Conservation (phyloP, 2,888 invertebrate genomes). For the Cryptocephalus primarius region DNA sequence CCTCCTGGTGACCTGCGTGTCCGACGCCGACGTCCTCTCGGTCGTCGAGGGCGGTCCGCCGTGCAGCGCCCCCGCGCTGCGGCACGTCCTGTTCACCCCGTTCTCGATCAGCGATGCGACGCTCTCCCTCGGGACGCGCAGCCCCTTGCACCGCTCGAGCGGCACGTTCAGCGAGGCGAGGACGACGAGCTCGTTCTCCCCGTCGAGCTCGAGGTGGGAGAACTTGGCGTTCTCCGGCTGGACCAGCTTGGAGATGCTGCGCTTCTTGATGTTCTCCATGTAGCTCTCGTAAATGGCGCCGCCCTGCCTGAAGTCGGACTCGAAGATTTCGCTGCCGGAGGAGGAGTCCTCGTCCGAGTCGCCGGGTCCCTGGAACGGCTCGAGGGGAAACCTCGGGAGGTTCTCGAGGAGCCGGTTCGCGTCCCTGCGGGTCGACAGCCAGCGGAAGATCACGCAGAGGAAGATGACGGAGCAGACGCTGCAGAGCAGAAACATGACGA, state of each 20-base stretch:
- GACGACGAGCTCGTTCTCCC: constrained; percentile 12
- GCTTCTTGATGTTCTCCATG: constrained; percentile 7
- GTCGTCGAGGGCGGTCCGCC: too few species aligned
- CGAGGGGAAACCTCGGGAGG: constrained; percentile 9
- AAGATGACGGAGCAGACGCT: constrained; percentile 8
- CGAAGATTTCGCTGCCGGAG: constrained; percentile 4
- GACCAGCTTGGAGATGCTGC: constrained; percentile 2
- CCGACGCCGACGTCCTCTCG: too few species aligned
- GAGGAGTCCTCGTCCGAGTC: constrained; percentile 4
- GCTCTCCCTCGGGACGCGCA: constrained; percentile 10
- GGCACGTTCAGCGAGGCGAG: constrained; percentile 13
- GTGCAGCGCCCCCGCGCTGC: too few species aligned
- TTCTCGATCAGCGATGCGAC: not conserved
- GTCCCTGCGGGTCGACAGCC: constrained; percentile 8
- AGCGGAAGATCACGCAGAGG: constrained; percentile 10
- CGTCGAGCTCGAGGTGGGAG: constrained; percentile 10
- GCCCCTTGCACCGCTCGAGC: constrained; percentile 11
- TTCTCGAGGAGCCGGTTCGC: constrained; percentile 3
- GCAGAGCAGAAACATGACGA: constrained; percentile 8
- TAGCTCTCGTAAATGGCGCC: constrained; percentile 12
- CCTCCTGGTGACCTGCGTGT: too few species aligned
- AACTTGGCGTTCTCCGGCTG: constrained; percentile 4
- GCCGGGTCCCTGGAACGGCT: constrained; percentile 10
- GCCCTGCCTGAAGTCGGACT: constrained; percentile 10
- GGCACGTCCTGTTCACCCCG: too few species aligned